Conservation (phyloP, 1,140 invertebrate genomes). For the Pogonognathellus flavescens region DNA sequence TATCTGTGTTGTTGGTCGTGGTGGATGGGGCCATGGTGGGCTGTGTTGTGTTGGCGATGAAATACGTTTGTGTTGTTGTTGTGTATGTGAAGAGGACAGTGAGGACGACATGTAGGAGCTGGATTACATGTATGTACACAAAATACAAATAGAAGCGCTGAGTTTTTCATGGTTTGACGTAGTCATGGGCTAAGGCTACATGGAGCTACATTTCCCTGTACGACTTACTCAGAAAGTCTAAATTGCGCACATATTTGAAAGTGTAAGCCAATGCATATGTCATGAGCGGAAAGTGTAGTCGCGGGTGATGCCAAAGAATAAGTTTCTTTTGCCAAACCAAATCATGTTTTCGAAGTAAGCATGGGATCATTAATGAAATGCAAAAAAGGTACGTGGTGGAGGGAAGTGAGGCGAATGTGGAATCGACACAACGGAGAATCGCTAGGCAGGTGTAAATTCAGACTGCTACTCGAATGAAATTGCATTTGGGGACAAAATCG, state of each 20-base stretch:
- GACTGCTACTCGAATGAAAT: constrained; percentile 57
- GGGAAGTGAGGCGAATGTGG: constrained; percentile 56
- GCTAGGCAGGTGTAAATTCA: constrained; percentile 61
- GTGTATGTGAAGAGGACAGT: no score
- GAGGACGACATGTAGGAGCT: no score
- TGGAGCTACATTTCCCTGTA: background rate
- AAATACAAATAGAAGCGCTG: background rate
- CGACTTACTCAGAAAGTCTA: background rate
- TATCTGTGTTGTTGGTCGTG: no score
- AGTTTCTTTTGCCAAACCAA: constrained; percentile 55
- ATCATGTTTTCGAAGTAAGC: constrained; percentile 58
- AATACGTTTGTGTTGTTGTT: no score
- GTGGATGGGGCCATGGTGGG: no score
- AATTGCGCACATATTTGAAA: constrained; percentile 35
- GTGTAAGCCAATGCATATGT: constrained; percentile 40
- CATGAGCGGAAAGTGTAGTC: background rate
- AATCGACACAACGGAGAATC: constrained; percentile 43
- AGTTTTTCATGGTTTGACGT: background rate
- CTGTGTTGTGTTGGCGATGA: no score
- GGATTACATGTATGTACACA: no score
- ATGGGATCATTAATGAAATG: constrained; percentile 60
- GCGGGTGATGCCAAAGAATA: constrained; percentile 36
- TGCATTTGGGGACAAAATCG: constrained; percentile 63
- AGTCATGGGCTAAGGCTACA: background rate
- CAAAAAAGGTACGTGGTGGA: constrained; percentile 56